Evolutionary conservation across 64 coral and sea anemone genomes (phyloP).

Genomic region (Platygyra sinensis): DNA sequence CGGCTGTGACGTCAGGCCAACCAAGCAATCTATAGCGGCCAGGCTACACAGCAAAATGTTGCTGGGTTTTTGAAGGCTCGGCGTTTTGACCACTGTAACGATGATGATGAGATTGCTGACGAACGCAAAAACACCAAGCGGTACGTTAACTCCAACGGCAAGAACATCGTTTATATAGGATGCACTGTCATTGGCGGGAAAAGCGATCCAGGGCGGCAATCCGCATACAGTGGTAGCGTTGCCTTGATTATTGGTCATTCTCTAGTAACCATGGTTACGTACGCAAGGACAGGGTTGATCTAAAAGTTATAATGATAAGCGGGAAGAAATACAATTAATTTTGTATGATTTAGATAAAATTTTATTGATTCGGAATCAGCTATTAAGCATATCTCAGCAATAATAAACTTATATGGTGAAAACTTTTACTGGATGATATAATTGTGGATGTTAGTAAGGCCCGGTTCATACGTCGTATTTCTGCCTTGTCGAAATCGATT

Average conservation of each 20-base stretch:
- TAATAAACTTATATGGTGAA: no score
- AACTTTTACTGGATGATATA: no score
- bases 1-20: slow-evolving; percentile 5
- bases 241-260: neutral
- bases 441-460: no score
- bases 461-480: no score
- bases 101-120: slow-evolving; percentile 5
- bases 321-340: no score
- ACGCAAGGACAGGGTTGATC: no score
- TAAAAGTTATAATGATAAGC: no score
- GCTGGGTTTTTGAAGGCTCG: neutral
- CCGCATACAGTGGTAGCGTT: slow-evolving; percentile 4
- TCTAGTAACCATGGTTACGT: no score
- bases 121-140: neutral
- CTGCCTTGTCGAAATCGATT: no score
- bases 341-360: no score
- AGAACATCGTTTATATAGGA: slow-evolving; percentile 4
- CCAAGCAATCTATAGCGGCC: neutral
- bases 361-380: no score
- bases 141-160: neutral
- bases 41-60: neutral
- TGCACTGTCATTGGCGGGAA: neutral
- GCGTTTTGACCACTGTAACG: neutral
- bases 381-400: no score
- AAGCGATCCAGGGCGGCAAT: neutral